Conservation (phyloP, 2,113 vertebrate species). For the Sitta europaea region DNA sequence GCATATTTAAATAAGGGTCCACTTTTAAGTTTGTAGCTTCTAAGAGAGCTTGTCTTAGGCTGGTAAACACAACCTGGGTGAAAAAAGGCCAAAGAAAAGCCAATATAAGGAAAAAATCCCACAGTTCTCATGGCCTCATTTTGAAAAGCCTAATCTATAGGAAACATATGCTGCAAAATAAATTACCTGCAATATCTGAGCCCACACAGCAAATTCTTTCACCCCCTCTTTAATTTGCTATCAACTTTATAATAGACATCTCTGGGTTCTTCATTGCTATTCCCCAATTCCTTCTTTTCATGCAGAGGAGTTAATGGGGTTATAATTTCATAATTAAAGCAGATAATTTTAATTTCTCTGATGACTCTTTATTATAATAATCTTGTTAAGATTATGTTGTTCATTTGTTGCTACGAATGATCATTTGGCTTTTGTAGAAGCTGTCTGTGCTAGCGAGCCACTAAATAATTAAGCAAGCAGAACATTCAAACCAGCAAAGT, state of each 20-base stretch:
- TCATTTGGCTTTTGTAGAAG: constrained; percentile 58
- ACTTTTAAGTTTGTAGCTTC: constrained; percentile 49
- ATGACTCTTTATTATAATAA: constrained; percentile 77
- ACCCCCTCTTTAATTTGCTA: constrained; percentile 42
- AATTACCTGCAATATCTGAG: constrained; percentile 44
- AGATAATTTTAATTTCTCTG: constrained; percentile 77
- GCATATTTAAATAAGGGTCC: constrained; percentile 63
- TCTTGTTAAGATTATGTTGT: constrained; percentile 73
- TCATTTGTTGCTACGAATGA: constrained; percentile 66
- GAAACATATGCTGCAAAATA: constrained; percentile 38
- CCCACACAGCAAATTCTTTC: background rate
- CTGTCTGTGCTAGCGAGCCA: constrained; percentile 23
- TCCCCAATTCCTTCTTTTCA: constrained; percentile 68
- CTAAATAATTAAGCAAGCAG: constrained; percentile 66
- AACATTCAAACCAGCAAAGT: constrained; percentile 15
- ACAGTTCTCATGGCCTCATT: background rate
- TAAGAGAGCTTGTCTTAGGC: background rate
- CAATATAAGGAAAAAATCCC: background rate
- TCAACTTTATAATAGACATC: constrained; percentile 48
- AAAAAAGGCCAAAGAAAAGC: background rate
- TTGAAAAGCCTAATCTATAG: constrained; percentile 25
- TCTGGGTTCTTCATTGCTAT: constrained; percentile 56
- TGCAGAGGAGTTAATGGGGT: constrained; percentile 73
- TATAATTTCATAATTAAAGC: constrained; percentile 80
- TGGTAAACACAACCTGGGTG: background rate